phyloP scores from a whole-genome alignment of 2,113 vertebrate species.

The Oryzias celebensis region DNA sequence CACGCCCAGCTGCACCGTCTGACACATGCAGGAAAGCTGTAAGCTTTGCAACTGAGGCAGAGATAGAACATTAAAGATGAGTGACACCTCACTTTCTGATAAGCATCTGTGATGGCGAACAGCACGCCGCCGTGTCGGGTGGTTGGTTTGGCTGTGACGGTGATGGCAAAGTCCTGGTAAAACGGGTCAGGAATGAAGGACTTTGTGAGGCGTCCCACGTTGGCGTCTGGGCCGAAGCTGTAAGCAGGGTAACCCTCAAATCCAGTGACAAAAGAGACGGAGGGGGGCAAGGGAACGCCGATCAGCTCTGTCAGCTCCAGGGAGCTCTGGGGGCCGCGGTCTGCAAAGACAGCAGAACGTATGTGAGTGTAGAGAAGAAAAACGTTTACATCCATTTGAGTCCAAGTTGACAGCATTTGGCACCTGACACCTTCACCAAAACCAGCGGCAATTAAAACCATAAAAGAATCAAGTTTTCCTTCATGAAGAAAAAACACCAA shows the following conservation, averaged over 20 bases:
- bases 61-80: background rate
- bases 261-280: constrained; percentile 90
- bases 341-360: constrained; percentile 63
- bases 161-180: constrained; percentile 86
- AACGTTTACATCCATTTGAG: background rate
- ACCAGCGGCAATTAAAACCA: background rate
- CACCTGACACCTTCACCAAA: background rate
- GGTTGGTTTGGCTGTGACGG: constrained; percentile 82
- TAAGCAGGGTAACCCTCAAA: constrained; percentile 93
- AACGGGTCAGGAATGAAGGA: constrained; percentile 85
- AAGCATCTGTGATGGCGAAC: constrained; percentile 90
- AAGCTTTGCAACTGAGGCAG: too few species aligned
- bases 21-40: constrained; percentile 1
- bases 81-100: constrained; percentile 72
- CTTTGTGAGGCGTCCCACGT: constrained; percentile 87
- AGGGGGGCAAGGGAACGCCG: constrained; percentile 93
- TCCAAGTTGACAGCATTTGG: background rate
- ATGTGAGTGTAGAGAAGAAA: background rate
- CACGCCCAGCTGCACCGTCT: constrained; percentile 87
- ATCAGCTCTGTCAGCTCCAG: constrained; percentile 92
- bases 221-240: constrained; percentile 86
- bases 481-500: background rate
- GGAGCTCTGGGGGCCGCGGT: constrained; percentile 68
- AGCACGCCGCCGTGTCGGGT: constrained; percentile 82
- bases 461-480: background rate